Conservation (phyloP, 64 coral and sea anemone species). For the Stichodactyla mertensii region DNA sequence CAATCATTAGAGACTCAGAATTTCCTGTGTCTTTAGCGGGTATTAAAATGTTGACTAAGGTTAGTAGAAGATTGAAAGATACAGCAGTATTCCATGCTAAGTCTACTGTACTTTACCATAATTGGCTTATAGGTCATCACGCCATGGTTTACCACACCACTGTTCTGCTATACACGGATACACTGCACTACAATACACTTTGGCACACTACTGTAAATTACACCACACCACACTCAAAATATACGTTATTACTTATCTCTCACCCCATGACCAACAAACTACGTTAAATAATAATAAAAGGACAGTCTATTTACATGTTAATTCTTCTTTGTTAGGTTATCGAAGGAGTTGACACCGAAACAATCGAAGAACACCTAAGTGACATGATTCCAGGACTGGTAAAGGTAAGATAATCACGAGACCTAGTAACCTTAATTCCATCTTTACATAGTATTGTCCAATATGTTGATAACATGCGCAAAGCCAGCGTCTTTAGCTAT, state of each 20-base stretch:
- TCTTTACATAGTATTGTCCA: too few species aligned
- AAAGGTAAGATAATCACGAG: conserved; percentile 38
- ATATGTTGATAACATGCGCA: background rate
- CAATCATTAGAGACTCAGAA: conserved; percentile 69
- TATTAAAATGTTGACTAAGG: conserved; percentile 97
- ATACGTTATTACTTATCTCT: too few species aligned
- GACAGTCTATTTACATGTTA: background rate
- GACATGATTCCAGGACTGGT: conserved; percentile 79
- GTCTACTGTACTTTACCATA: too few species aligned
- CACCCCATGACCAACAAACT: too few species aligned
- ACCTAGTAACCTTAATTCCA: too few species aligned
- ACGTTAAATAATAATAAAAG: background rate
- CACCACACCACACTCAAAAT: background rate
- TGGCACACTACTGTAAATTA: background rate
- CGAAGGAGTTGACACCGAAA: conserved; percentile 73
- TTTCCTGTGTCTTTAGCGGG: conserved; percentile 89
- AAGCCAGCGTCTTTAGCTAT: background rate
- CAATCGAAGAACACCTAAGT: conserved; percentile 57
- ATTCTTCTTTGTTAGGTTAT: conserved; percentile 40
- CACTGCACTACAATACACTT: background rate
- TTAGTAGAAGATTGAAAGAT: background rate
- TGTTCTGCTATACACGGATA: too few species aligned
- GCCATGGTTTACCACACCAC: too few species aligned
- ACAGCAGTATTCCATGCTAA: too few species aligned
- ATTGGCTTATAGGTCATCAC: too few species aligned